Evolutionary conservation across 2,888 invertebrate genomes (phyloP).

Genomic region (Resseliella maxima): DNA sequence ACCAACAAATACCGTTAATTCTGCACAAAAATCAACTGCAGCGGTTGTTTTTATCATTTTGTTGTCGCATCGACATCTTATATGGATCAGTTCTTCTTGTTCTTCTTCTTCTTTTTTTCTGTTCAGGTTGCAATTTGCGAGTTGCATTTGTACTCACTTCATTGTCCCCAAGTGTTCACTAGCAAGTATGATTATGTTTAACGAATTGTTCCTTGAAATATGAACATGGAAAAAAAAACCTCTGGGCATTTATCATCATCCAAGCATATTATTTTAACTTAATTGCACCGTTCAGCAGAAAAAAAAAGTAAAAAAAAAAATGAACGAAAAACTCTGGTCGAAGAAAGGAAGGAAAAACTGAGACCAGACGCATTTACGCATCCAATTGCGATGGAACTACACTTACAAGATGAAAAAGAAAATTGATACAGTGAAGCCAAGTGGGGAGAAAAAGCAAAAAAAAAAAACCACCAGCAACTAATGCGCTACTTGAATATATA

Average conservation of each 20-base stretch:
- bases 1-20: slow-evolving; percentile 24
- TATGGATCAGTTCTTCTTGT: neutral
- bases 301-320: neutral
- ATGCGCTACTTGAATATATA: neutral
- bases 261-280: slow-evolving; percentile 54
- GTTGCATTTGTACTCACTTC: neutral
- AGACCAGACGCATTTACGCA: slow-evolving; percentile 36
- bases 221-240: neutral
- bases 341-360: neutral
- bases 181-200: too few relatives aligned
- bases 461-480: too few relatives aligned
- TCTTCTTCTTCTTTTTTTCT: neutral
- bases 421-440: neutral
- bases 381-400: neutral
- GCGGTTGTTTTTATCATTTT: neutral
- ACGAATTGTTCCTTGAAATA: neutral
- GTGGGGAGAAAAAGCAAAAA: neutral
- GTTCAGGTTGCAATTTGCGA: neutral
- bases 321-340: neutral
- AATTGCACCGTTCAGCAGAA: neutral
- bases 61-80: neutral
- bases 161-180: slow-evolving; percentile 53
- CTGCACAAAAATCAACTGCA: neutral
- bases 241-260: slow-evolving; percentile 53
- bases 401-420: neutral